These are phyloP conservation scores for Lemur catta DNA, from an alignment of 2,797 vertebrate genomes.

Conservation along the genomic window DNA sequence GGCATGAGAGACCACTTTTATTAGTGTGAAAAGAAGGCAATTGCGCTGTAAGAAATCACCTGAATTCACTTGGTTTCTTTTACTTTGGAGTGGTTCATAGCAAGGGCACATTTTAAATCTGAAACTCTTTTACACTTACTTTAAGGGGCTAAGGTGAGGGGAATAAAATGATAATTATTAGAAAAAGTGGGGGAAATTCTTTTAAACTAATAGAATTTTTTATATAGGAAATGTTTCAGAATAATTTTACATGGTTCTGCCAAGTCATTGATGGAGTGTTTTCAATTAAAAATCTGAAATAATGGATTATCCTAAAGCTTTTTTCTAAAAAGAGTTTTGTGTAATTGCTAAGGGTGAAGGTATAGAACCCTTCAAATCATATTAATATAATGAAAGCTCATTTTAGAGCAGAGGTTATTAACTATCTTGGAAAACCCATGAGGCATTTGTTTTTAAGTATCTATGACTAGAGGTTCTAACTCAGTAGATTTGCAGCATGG, in stretches of 20 bases:
- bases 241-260: constrained; percentile 31
- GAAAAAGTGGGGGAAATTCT: not conserved
- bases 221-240: constrained; percentile 7
- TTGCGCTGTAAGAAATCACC: constrained; percentile 9
- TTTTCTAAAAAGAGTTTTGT: constrained; percentile 16
- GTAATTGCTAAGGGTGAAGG: not conserved
- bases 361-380: not conserved
- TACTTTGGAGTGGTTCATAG: constrained; percentile 17
- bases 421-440: not conserved
- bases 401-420: not conserved
- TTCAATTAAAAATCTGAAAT: constrained; percentile 52
- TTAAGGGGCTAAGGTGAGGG: not conserved
- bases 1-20: constrained; percentile 48
- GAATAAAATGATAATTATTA: constrained; percentile 43
- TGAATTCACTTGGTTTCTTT: constrained; percentile 19
- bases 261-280: not conserved
- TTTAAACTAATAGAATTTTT: constrained; percentile 50
- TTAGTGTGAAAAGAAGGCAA: constrained; percentile 35
- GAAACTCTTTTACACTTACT: constrained; percentile 43
- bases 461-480: not conserved
- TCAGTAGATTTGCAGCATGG: not conserved
- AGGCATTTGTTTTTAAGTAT: constrained; percentile 15
- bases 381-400: not conserved
- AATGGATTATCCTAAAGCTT: not conserved
- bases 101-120: constrained; percentile 54